Evolutionary conservation across 2,888 invertebrate species (phyloP), one percentile per base, ranked within the genome.

Genomic region (Leucozona laternaria): DNA sequence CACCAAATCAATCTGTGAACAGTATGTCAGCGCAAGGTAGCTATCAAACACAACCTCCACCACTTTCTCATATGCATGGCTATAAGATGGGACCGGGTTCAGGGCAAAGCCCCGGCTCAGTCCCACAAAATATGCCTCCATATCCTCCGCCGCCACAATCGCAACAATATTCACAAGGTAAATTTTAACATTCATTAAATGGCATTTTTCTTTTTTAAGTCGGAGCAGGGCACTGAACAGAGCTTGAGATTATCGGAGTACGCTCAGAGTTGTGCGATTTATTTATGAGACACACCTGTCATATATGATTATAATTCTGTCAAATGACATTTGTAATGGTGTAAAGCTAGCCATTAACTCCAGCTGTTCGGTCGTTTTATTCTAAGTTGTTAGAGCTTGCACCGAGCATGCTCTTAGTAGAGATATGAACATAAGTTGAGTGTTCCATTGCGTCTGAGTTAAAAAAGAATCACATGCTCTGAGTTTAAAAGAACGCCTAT

Each of bases 1-100:
- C 90, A 82, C 90, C 89, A 81, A 91, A 91, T 88, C 92, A 91
- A 89, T 89, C 90, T 88, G 90, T 91, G 77, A 92, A 90, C 88
- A 92, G 90, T 88, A 91, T 90, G 91, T 90, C 90, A 87, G 91
- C 92, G 79, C 92, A 92, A 79, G 90, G 90, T 88, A 91, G 91
- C 64, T 92, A 92, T 89, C 91, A 89, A 73, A 80, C 89, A 79
- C 89, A 91, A 58, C 90, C 91, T 71, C 82, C 88, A 70, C 88
- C 89, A 88, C 90, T 91, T 20, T 91, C 91, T 77, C 93, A 93
- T 89, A 92, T 93, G 91, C 92, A 92, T 89, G 94, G 93, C 89
- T 95, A 95, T 90, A 95, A 95, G 93, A 93, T 94, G 93, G 93
- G 93, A 70, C 94, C 94, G 58, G 95, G 94, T 90, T 94, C 94